Evolutionary conservation across 2,797 vertebrate genomes (phyloP), one percentile per base, ranked within the genome.

Genomic region (Leuciscus waleckii): DNA sequence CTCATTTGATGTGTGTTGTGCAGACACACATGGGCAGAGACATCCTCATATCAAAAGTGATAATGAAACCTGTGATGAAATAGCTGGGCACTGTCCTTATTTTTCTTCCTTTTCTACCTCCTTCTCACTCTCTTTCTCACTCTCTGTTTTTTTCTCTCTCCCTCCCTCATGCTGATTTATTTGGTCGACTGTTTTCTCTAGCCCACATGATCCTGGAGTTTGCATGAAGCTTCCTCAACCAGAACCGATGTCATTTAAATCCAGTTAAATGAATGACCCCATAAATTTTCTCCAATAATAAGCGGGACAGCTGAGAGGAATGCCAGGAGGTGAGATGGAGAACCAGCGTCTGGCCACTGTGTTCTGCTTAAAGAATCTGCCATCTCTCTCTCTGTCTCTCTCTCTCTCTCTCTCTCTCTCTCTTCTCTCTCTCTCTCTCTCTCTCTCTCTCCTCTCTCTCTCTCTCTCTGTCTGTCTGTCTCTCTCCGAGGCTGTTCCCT

Each of bases 281-380:
- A 96, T 97, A 97, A 96, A 97, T 97, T 96, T 93, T 92, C 95
- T 96, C 94, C 95, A 97, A 96, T 97, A 97, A 97, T 96, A 97
- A 96, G 95, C 94, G 92, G 86, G 87, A 91, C 91, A 92, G 90
- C 81, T 94, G 94, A 91, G 92, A 95, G 96, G 96, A 97, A 97
- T 97, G 96, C 94, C 82, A 76, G 54, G 85, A 56, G 78, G 74
- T 49, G 32, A 69, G 84, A 75, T 29, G 81, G 81, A 79, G 86
- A 73, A 37, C 35, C 51, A 70, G 51, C 21, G 65, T 80, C 61
- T n/a, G 70, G 75, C 71, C 41, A 82, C 49, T 79, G 77, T 35
- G 76, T 92, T 92, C 92, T 91, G 43, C 79, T 78, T 81, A 83
- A 76, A 82, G 63, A 80, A 65, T 49, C 19, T 56, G 61, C 91